phyloP scores from a whole-genome alignment of 2,888 invertebrate species.

The Timema cristinae region DNA sequence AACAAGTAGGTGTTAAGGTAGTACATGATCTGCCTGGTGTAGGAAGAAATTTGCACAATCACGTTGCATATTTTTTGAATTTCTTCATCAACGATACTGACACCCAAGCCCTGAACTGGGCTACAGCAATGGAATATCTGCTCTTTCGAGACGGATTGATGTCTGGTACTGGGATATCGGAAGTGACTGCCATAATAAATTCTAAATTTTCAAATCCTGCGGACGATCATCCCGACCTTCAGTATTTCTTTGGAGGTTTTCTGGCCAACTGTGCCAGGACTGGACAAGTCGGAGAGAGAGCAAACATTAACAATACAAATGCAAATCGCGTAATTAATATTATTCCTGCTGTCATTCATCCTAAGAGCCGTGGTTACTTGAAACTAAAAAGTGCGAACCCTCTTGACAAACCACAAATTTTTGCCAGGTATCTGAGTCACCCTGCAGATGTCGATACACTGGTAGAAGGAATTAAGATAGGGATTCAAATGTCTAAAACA shows the following conservation, averaged over 20 bases:
- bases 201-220: slow-evolving; percentile 71
- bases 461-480: slow-evolving; percentile 79
- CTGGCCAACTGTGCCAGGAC: slow-evolving; percentile 81
- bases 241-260: slow-evolving; percentile 83
- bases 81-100: slow-evolving; percentile 82
- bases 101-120: slow-evolving; percentile 84
- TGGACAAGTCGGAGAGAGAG: slow-evolving; percentile 73
- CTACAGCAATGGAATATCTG: slow-evolving; percentile 86
- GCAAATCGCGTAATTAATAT: slow-evolving; percentile 59
- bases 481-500: slow-evolving; percentile 66
- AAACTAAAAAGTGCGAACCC: slow-evolving; percentile 66
- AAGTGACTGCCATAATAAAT: slow-evolving; percentile 80
- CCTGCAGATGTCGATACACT: slow-evolving; percentile 74
- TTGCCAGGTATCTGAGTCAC: slow-evolving; percentile 75
- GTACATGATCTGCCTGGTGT: slow-evolving; percentile 75
- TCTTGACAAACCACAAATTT: slow-evolving; percentile 74
- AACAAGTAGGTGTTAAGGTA: slow-evolving; percentile 55
- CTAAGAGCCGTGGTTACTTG: slow-evolving; percentile 74
- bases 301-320: slow-evolving; percentile 15
- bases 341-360: slow-evolving; percentile 78
- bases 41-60: slow-evolving; percentile 81
- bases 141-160: slow-evolving; percentile 83
- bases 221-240: slow-evolving; percentile 77
- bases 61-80: slow-evolving; percentile 73
- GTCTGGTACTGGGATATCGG: slow-evolving; percentile 84